A percentile compares a stretch with the other conserved stretches of the same genome.
These are phyloP conservation scores for Yponomeuta cagnagella DNA, from an alignment of 2,888 invertebrate species.

Conservation along the genomic window DNA sequence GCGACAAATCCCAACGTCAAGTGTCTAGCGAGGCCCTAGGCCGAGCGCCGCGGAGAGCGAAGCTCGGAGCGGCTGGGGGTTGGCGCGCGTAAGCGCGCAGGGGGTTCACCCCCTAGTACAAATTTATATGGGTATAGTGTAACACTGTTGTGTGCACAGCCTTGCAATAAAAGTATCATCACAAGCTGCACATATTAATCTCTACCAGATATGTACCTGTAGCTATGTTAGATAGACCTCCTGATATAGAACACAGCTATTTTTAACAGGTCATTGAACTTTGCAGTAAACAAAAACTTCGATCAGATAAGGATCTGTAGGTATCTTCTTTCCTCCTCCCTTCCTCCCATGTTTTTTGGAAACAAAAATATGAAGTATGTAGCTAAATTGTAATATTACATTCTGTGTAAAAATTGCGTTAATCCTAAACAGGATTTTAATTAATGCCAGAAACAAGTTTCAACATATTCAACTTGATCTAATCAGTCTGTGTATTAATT, in stretches of 20 bases:
- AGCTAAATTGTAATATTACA: neutral
- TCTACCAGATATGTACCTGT: neutral
- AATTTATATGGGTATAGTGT: neutral
- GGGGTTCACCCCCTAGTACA: too few species aligned
- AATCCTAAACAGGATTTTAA: neutral
- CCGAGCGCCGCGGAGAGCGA: too few species aligned
- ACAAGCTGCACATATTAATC: neutral
- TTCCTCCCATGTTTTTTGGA: neutral
- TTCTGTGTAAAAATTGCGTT: neutral
- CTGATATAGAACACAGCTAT: neutral
- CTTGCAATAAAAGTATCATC: neutral
- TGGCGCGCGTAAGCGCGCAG: too few species aligned
- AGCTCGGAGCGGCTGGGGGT: too few species aligned
- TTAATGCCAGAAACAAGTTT: neutral
- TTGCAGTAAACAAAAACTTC: slow-evolving; percentile 17
- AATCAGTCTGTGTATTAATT: neutral
- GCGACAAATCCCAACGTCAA: too few species aligned
- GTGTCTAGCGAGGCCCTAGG: too few species aligned
- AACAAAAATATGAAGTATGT: neutral
- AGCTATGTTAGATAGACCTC: neutral
- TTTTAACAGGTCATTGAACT: slow-evolving; percentile 21
- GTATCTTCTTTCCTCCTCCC: neutral
- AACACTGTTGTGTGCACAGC: neutral
- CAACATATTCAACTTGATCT: neutral
- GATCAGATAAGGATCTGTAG: slow-evolving; percentile 4